Evolutionary conservation across 1,140 invertebrate species (phyloP), one percentile per base, ranked within the genome.

Genomic region (Brachionus koreanus): DNA sequence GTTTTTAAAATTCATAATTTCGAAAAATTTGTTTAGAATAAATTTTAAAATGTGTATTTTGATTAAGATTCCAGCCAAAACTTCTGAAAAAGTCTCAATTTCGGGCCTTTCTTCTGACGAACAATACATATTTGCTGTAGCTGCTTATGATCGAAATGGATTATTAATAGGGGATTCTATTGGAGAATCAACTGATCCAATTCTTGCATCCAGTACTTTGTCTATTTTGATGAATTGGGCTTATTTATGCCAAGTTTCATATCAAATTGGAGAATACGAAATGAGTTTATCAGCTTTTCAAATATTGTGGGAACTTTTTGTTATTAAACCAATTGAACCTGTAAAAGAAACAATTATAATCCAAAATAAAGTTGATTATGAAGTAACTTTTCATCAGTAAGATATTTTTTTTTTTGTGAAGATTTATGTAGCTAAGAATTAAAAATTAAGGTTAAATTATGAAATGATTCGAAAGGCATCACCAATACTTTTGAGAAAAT

Each of bases 51-150:
- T n/a, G n/a, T n/a, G n/a, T n/a, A 7, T 61, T 19, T 61, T 29
- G 0, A 63, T 16, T 10, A 33, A 39, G 16, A 37, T 74, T 52
- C 42, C 65, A 52, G 69, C 35, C 1, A 83, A 61, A 19, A 74
- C 16, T 74, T 19, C 46, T 9, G 35, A 69, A 74, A 49, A 74
- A 39, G 25, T 82, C 5, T 25, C 83, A 29, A 87, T 88, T 6
- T 83, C 85, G 0, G 86, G 86, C 25, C 84, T 89, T 3, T 84
- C 81, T 29, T 85, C 86, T 10, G 85, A 88, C 77, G 85, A 87
- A 82, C 84, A 85, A 33, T 89, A 89, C 81, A 83, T 88, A 5
- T 88, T 88, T 86, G 87, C 87, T 61, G 85, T 89, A 12, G 87
- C 86, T 76, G 87, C 87, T 9, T 89, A 88, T 83, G 87, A 86